Conservation (phyloP, 1,140 invertebrate species). For the Mycetomoellerius zeteki region DNA sequence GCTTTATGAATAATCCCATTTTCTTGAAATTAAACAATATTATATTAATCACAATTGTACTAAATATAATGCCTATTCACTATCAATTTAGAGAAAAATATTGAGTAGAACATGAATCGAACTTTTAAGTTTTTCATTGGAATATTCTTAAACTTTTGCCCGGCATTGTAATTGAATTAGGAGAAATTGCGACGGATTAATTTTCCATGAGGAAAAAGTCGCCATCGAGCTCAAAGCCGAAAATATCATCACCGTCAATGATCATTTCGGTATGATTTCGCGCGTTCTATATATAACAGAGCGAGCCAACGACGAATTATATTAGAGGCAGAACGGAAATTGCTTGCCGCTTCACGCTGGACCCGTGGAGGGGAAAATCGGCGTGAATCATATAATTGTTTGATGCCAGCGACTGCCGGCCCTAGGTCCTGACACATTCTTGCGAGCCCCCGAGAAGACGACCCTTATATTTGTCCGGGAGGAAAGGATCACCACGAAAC, state of each 20-base stretch:
- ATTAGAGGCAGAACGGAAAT: slow-evolving; percentile 39
- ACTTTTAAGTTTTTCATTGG: too few species aligned
- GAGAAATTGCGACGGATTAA: too few species aligned
- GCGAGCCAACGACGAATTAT: background rate
- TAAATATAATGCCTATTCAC: too few species aligned
- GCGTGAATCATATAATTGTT: slow-evolving; percentile 79
- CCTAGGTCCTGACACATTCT: slow-evolving; percentile 40
- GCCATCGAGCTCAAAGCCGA: too few species aligned
- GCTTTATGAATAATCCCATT: too few species aligned
- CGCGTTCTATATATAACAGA: background rate
- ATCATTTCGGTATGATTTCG: background rate
- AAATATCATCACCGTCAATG: background rate
- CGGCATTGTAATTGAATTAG: too few species aligned
- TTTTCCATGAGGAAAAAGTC: too few species aligned
- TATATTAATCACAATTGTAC: too few species aligned
- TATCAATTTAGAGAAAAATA: too few species aligned
- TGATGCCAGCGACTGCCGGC: slow-evolving; percentile 28
- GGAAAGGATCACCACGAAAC: slow-evolving; percentile 60
- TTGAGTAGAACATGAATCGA: too few species aligned
- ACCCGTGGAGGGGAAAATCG: slow-evolving; percentile 50
- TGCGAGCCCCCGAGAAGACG: slow-evolving; percentile 46
- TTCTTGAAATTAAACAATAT: too few species aligned
- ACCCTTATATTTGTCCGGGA: slow-evolving; percentile 60
- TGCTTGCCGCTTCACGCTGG: background rate
- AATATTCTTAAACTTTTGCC: too few species aligned